Percentiles rank a stretch among this genome's conserved stretches.
Evolutionary conservation across 2,113 vertebrate species (phyloP).

Genomic region (Lucifuga dentata): DNA sequence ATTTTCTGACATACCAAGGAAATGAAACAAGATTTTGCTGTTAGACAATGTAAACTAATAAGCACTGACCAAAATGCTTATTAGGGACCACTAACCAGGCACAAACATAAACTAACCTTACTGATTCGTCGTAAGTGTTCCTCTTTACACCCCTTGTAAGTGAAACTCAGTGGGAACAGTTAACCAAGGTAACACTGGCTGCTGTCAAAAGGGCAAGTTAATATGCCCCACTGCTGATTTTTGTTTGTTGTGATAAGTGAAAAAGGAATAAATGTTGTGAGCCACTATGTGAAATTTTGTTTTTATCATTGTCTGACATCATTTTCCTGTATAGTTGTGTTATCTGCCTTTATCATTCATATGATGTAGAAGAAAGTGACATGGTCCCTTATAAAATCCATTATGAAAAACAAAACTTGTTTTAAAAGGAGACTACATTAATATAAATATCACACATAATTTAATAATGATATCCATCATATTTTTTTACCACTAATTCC

Average conservation of each 20-base stretch:
- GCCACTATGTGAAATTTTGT: conserved; percentile 27
- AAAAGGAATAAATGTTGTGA: conserved; percentile 64
- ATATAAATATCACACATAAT: too few relatives aligned
- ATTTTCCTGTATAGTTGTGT: neutral
- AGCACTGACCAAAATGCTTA: conserved; percentile 52
- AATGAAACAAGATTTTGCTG: conserved; percentile 36
- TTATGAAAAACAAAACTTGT: too few relatives aligned
- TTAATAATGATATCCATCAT: too few relatives aligned
- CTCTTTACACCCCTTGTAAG: conserved; percentile 8
- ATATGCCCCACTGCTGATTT: conserved; percentile 54
- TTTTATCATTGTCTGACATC: neutral
- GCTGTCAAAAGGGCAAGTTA: conserved; percentile 32
- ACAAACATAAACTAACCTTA: conserved; percentile 12
- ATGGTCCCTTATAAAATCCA: too few relatives aligned
- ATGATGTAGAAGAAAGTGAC: too few relatives aligned
- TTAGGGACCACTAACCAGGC: conserved; percentile 52
- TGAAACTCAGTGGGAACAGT: conserved; percentile 28
- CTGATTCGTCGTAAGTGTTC: conserved; percentile 12
- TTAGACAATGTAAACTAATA: conserved; percentile 33
- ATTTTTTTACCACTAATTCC: too few relatives aligned
- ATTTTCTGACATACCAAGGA: conserved; percentile 11
- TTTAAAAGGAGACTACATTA: too few relatives aligned
- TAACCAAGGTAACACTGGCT: conserved; percentile 48
- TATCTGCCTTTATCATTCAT: too few relatives aligned
- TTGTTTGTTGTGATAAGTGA: conserved; percentile 58